These are phyloP conservation scores for Aurelia aurita complex sp. Pacific DNA, from an alignment of 30 jellyfish, hydroid and myxozoan genomes.

Conservation along the genomic window DNA sequence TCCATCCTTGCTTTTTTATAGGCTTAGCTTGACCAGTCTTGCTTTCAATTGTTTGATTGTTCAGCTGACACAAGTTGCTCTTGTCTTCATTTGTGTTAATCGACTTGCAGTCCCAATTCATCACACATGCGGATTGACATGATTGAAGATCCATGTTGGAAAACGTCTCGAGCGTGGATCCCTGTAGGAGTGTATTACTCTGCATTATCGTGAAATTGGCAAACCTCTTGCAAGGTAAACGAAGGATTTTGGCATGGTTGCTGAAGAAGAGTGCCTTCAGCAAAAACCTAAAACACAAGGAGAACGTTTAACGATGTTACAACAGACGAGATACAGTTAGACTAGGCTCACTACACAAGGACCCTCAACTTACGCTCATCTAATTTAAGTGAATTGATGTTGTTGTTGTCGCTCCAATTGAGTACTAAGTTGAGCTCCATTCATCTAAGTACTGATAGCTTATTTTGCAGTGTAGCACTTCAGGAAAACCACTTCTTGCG, in stretches of 20 bases:
- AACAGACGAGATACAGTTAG: too few relatives aligned
- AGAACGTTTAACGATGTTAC: too few relatives aligned
- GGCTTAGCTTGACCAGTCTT: not conserved
- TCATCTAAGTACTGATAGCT: too few relatives aligned
- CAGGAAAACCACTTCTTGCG: too few relatives aligned
- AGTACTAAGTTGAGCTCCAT: too few relatives aligned
- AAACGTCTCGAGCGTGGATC: not conserved
- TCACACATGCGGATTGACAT: not conserved
- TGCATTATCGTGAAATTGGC: not conserved
- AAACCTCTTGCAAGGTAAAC: conserved; percentile 1
- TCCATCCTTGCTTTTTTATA: not conserved
- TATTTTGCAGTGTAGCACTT: too few relatives aligned
- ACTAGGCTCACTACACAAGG: too few relatives aligned
- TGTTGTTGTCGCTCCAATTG: too few relatives aligned
- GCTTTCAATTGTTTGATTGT: not conserved
- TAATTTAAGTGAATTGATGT: too few relatives aligned
- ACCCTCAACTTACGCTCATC: too few relatives aligned
- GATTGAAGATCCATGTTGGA: not conserved
- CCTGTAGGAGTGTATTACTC: not conserved
- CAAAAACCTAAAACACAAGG: too few relatives aligned
- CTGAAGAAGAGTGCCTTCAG: too few relatives aligned
- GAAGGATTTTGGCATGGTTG: not conserved
- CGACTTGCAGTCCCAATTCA: not conserved
- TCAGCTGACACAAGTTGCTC: not conserved
- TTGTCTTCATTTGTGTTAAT: not conserved